Conservation (phyloP, 2,797 vertebrate genomes). For the Aeoliscus strigatus region DNA sequence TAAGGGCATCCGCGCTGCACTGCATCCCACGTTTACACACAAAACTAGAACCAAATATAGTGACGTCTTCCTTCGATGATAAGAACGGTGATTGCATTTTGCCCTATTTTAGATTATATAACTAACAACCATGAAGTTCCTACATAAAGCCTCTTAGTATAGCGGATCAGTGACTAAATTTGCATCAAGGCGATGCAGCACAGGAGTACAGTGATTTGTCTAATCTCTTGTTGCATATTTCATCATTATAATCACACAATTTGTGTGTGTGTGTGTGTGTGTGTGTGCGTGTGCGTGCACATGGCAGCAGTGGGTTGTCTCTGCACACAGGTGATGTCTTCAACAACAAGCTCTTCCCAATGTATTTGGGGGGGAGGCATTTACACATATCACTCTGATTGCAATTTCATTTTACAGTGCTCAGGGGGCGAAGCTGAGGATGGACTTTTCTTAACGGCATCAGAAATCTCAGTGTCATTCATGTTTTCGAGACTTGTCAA, state of each 20-base stretch:
- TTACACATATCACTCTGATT: conserved; percentile 60
- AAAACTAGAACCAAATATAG: conserved; percentile 53
- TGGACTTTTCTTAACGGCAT: conserved; percentile 70
- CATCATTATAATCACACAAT: conserved; percentile 65
- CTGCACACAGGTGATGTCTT: conserved; percentile 55
- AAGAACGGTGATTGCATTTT: conserved; percentile 74
- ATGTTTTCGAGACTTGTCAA: conserved; percentile 71
- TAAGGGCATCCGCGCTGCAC: conserved; percentile 43
- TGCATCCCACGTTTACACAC: conserved; percentile 46
- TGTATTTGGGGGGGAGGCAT: conserved; percentile 34
- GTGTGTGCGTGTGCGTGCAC: conserved; percentile 9
- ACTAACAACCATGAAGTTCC: conserved; percentile 79
- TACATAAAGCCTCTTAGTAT: conserved; percentile 79
- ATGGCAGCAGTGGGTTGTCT: conserved; percentile 9
- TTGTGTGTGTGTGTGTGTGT: conserved; percentile 16
- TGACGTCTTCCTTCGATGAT: conserved; percentile 66
- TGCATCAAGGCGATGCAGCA: conserved; percentile 72
- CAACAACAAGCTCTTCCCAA: conserved; percentile 42
- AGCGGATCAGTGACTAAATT: conserved; percentile 77
- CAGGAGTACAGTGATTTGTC: conserved; percentile 73
- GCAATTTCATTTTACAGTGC: conserved; percentile 68
- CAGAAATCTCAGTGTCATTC: conserved; percentile 69
- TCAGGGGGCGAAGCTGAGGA: conserved; percentile 51
- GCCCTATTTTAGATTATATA: conserved; percentile 76
- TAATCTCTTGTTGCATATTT: conserved; percentile 80